Evolutionary conservation across 2,888 invertebrate species (phyloP), one percentile per base, ranked within the genome.

Genomic region (Caenorhabditis afra): DNA sequence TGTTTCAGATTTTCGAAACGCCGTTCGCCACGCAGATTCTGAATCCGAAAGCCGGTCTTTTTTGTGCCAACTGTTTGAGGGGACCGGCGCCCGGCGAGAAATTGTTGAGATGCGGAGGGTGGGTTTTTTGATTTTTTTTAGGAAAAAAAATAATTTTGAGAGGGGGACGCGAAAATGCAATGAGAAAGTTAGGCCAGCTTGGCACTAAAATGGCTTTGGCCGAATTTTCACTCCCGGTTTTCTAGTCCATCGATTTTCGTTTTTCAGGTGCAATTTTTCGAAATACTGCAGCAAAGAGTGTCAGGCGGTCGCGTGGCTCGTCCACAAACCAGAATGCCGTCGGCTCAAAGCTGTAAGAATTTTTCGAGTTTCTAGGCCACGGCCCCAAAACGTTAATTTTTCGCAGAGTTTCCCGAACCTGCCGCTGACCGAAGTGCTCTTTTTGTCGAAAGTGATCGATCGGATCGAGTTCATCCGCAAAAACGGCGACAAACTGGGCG

Each of bases 401-500:
- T 29, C 29, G 29, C 64, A 85, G 84, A 81, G 77, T 1, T 90
- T 89, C 68, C 90, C 90, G 7, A 88, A 90, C 61, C 84, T 90
- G 8, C 90, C 90, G 37, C 67, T 90, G 55, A 88, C 88, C 7
- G 90, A 90, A 61, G 88, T 89, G 1, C 67, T 89, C 4, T 89
- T 90, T 64, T 74, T 89, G 20, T 88, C 87, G 8, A 87, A 88
- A 57, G 73, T 87, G 23, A 75, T 87, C 49, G 89, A 90, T 61
- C 81, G 86, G 3, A 81, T 88, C 3, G 62, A 82, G n/a, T 88
- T 85, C 58, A 58, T 90, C 12, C 74, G 85, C 37, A 83, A 86
- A 55, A 81, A 86, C 44, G 89, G 88, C 11, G 89, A 89, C 66
- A 85, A 85, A 52, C 77, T 71, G 53, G 82, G 81, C 18, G 86